Evolutionary conservation across 2,797 vertebrate species (phyloP).

Genomic region (Pristis pectinata): DNA sequence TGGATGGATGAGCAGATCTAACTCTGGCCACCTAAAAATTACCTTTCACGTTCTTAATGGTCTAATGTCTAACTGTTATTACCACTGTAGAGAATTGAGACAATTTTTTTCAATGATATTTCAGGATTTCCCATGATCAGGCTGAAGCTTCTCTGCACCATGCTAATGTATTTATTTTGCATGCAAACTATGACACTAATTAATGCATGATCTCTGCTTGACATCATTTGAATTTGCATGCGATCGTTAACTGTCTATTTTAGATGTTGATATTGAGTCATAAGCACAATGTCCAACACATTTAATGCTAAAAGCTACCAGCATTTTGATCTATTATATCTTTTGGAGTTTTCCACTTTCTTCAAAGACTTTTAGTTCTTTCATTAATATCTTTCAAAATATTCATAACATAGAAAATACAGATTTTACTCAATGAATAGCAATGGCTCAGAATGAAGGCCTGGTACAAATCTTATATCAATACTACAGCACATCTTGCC

Average conservation of each 20-base stretch:
- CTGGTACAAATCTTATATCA: neutral
- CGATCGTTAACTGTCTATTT: neutral
- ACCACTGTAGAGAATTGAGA: conserved; percentile 5
- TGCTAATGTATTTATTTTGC: neutral
- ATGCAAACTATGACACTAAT: neutral
- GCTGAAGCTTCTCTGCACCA: neutral
- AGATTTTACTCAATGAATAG: neutral
- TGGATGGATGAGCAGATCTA: neutral
- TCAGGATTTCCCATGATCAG: neutral
- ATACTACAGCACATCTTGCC: neutral
- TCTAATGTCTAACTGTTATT: neutral
- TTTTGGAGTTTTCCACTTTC: neutral
- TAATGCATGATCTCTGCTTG: neutral
- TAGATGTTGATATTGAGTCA: neutral
- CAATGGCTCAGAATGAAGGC: neutral
- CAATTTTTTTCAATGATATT: neutral
- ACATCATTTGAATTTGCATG: neutral
- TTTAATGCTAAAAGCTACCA: neutral
- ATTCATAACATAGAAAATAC: neutral
- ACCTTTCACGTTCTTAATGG: neutral
- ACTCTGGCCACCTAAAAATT: too few species aligned
- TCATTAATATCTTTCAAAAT: neutral
- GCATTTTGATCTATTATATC: neutral
- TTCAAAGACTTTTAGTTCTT: neutral
- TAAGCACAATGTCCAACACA: neutral